phyloP scores from a whole-genome alignment of 2,113 vertebrate species.

The Nothobranchius furzeri region DNA sequence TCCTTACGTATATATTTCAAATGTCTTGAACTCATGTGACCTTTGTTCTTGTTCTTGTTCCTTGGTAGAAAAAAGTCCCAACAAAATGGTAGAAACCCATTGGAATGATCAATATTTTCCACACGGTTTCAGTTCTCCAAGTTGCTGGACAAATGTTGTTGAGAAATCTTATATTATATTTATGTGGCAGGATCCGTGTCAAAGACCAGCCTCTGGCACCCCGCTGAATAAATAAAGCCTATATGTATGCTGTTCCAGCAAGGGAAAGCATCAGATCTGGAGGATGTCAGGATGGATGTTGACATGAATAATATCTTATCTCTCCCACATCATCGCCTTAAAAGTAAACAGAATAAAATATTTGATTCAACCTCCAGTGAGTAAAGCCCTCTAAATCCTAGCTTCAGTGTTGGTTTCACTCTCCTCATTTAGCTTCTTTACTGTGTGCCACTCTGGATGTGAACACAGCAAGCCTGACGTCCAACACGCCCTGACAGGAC shows the following conservation, averaged over 20 bases:
- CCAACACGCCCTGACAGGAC: conserved; percentile 51
- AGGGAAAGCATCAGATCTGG: conserved; percentile 3
- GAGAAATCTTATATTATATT: conserved; percentile 56
- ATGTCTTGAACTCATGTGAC: conserved; percentile 14
- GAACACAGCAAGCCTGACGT: conserved; percentile 43
- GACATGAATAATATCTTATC: too few relatives aligned
- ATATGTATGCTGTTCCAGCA: conserved; percentile 7
- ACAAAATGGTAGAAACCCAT: background rate
- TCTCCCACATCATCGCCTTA: too few relatives aligned
- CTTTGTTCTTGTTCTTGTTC: background rate
- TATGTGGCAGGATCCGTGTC: conserved; percentile 38
- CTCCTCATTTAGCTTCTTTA: conserved; percentile 46
- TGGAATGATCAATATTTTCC: background rate
- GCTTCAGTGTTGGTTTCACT: conserved; percentile 22
- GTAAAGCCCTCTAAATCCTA: background rate
- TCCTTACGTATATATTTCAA: conserved; percentile 2
- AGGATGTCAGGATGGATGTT: background rate
- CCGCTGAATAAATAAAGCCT: conserved; percentile 51
- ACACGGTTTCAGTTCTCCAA: background rate
- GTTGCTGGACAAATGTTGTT: background rate
- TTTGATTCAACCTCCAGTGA: background rate
- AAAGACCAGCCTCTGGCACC: conserved; percentile 11
- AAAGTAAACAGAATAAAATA: too few relatives aligned
- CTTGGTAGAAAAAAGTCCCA: background rate
- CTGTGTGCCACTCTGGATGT: conserved; percentile 35